These are phyloP conservation scores for Graptemys geographica DNA, from an alignment of 2,797 vertebrate genomes.

Conservation along the genomic window DNA sequence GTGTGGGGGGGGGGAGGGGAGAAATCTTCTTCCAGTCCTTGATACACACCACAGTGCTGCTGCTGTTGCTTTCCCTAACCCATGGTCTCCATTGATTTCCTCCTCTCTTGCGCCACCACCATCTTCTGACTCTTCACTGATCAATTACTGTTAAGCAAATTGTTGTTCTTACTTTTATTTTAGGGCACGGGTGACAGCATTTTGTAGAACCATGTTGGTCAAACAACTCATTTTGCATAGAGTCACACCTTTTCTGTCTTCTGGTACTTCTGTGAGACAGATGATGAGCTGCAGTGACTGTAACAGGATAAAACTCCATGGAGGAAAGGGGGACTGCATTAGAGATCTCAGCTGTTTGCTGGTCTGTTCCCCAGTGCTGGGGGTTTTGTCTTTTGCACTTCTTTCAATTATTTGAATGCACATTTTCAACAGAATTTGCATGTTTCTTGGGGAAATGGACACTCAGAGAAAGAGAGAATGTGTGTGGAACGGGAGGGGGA, in stretches of 20 bases:
- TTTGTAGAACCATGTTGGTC: slow-evolving; percentile 46
- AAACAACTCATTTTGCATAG: slow-evolving; percentile 33
- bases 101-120: no score
- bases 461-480: not conserved
- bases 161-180: slow-evolving; percentile 21
- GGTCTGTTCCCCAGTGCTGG: slow-evolving; percentile 14
- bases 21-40: no score
- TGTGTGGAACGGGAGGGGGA: not conserved
- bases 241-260: slow-evolving; percentile 39
- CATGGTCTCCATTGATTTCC: no score
- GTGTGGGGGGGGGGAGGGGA: no score
- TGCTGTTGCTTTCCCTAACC: no score
- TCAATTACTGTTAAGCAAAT: slow-evolving; percentile 42
- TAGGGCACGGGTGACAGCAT: not conserved
- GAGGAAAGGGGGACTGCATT: slow-evolving; percentile 36
- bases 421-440: slow-evolving; percentile 40
- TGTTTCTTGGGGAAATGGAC: slow-evolving; percentile 19
- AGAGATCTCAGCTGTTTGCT: slow-evolving; percentile 44
- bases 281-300: slow-evolving; percentile 56
- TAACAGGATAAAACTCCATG: slow-evolving; percentile 67
- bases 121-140: not conserved
- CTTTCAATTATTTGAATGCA: not conserved
- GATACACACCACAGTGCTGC: no score
- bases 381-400: slow-evolving; percentile 3
- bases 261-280: slow-evolving; percentile 61